A percentile compares a stretch with the other conserved stretches of the same genome.
Evolutionary conservation across 2,888 invertebrate species (phyloP).

Genomic region (Dysmachus trigonus): DNA sequence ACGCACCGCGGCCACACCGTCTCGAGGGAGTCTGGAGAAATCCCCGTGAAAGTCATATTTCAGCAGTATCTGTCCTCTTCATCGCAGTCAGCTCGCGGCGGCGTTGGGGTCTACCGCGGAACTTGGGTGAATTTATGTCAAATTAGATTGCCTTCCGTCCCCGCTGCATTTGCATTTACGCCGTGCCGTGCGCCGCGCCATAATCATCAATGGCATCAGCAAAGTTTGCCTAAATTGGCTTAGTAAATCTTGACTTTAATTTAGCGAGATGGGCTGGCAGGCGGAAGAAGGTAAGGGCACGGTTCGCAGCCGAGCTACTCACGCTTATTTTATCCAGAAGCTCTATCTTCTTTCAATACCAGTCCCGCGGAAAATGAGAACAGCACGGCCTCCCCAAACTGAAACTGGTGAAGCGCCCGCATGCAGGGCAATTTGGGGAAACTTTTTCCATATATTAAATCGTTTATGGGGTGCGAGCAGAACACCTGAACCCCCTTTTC

Average conservation of each 20-base stretch:
- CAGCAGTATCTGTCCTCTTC: neutral
- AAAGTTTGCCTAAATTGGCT: constrained; percentile 11
- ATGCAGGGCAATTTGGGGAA: neutral
- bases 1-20: neutral
- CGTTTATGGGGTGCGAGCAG: neutral
- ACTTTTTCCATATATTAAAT: constrained; percentile 1
- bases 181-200: neutral
- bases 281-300: neutral
- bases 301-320: neutral
- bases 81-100: neutral
- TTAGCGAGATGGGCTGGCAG: neutral
- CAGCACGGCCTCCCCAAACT: neutral
- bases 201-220: constrained; percentile 16
- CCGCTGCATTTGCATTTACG: neutral
- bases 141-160: constrained; percentile 13
- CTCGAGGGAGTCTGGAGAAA: neutral
- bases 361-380: neutral
- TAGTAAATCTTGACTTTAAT: constrained; percentile 10
- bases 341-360: constrained; percentile 2
- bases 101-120: neutral
- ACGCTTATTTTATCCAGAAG: neutral
- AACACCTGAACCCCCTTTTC: neutral
- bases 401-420: neutral
- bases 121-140: neutral
- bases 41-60: neutral